These are phyloP conservation scores for Athripsodes cinereus DNA, from an alignment of 2,888 invertebrate genomes.

Conservation along the genomic window DNA sequence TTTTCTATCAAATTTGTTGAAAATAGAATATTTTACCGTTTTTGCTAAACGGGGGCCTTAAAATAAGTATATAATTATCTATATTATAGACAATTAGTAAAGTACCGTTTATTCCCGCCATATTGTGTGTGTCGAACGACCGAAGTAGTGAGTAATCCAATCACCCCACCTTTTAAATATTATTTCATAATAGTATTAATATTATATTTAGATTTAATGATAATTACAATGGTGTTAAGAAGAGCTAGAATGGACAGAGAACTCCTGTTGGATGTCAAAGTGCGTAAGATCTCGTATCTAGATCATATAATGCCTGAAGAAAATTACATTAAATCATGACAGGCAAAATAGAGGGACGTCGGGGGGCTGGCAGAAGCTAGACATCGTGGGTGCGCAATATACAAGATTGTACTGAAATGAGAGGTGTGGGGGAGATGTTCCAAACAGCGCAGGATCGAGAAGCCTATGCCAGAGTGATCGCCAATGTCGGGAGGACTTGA, in stretches of 20 bases:
- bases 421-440: background rate
- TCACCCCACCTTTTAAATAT: no score
- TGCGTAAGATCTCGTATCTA: background rate
- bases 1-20: no score
- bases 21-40: no score
- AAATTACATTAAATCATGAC: background rate
- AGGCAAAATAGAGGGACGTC: background rate
- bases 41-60: no score
- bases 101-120: no score
- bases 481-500: background rate
- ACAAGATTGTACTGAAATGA: background rate
- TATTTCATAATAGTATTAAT: no score
- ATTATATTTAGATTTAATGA: no score
- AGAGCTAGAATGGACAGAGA: background rate
- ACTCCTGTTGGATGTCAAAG: background rate
- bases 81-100: no score
- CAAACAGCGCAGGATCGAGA: background rate
- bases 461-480: background rate
- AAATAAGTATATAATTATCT: no score
- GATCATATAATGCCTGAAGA: background rate
- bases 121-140: no score
- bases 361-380: background rate
- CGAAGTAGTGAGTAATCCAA: no score
- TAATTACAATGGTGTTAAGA: no score
- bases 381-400: background rate